phyloP scores from a whole-genome alignment of 2,888 invertebrate genomes.

The Hyalella azteca region DNA sequence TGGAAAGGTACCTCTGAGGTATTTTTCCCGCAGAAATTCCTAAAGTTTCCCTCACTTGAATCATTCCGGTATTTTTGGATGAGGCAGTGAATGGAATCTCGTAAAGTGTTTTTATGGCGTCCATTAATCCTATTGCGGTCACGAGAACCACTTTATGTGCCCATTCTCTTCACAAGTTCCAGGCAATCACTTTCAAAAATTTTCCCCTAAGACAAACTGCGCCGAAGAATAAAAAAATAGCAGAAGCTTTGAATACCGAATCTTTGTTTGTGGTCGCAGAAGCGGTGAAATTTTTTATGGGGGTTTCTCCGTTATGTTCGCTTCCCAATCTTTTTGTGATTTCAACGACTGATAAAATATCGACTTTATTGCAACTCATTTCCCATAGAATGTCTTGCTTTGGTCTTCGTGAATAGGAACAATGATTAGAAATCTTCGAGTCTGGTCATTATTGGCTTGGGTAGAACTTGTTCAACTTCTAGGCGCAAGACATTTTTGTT shows the following conservation, averaged over 20 bases:
- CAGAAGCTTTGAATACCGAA: neutral
- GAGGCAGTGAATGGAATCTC: constrained; percentile 31
- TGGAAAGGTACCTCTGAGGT: constrained; percentile 26
- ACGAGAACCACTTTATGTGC: constrained; percentile 15
- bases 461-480: no score
- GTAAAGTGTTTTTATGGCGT: constrained; percentile 38
- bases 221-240: neutral
- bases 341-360: neutral
- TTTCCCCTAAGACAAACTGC: constrained; percentile 17
- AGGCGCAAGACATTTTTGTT: no score
- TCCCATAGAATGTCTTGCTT: neutral
- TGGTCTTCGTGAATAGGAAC: no score
- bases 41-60: constrained; percentile 10
- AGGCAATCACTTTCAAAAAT: constrained; percentile 35
- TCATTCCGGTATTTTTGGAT: constrained; percentile 33
- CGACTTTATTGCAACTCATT: neutral
- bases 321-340: neutral
- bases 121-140: constrained; percentile 37
- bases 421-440: no score
- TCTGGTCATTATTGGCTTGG: no score
- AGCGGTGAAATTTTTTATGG: neutral
- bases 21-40: constrained; percentile 1
- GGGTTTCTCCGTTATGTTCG: neutral
- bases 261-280: neutral
- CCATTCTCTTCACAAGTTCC: constrained; percentile 29